These are phyloP conservation scores for Puma concolor DNA, from an alignment of 2,113 vertebrate genomes.

Conservation along the genomic window DNA sequence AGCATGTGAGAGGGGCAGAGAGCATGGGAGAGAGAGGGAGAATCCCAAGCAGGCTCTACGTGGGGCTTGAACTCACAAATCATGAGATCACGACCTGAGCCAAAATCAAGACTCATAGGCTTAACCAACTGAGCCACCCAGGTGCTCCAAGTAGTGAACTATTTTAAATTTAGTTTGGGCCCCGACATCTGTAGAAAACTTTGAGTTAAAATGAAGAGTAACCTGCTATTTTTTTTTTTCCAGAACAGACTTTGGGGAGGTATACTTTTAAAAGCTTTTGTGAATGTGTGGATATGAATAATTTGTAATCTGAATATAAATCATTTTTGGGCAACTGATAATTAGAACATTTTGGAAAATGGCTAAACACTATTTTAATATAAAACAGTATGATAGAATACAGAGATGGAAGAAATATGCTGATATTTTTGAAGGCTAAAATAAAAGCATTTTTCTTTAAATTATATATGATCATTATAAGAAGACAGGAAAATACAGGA, in stretches of 20 bases:
- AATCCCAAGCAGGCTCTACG: too few relatives aligned
- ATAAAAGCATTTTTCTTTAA: neutral
- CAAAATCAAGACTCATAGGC: too few relatives aligned
- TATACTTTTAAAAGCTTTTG: neutral
- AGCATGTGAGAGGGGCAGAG: too few relatives aligned
- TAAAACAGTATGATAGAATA: neutral
- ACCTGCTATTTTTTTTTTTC: neutral
- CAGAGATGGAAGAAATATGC: neutral
- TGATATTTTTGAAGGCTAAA: neutral
- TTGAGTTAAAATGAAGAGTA: neutral
- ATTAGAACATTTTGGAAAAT: neutral
- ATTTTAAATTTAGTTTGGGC: conserved; percentile 9
- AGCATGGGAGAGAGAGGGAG: too few relatives aligned
- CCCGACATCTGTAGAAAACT: neutral
- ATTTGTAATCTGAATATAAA: neutral
- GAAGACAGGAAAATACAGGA: neutral
- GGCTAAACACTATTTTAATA: neutral
- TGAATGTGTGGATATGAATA: neutral
- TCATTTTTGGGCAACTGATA: neutral
- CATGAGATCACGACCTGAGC: too few relatives aligned
- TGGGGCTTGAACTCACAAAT: too few relatives aligned
- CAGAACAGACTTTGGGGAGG: neutral
- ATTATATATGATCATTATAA: neutral
- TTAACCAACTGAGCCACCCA: too few relatives aligned
- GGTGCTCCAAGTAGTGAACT: neutral